Base-by-base conservation (phyloP, 2,888 invertebrate genomes). In the Andricus curvator region DNA sequence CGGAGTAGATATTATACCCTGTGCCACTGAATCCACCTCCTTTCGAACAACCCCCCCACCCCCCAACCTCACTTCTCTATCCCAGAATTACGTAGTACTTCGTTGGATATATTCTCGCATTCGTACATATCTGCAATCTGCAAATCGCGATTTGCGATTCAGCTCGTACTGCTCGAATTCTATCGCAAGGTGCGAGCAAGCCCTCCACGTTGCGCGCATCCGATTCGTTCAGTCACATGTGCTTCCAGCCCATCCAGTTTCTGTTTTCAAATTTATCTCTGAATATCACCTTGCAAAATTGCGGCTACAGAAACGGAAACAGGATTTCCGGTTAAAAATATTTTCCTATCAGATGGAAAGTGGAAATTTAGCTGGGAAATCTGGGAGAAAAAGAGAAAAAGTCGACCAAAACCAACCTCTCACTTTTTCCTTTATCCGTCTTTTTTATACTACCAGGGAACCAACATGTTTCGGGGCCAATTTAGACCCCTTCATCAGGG, bases 1-100 rank as follows among this genome's bases (percentile, higher is more conserved):
- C 85, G 84, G 85, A 83, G 86, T 85, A 86, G 90, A 90, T 90
- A 90, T 90, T 89, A n/a, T n/a, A 90, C 88, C 86, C 86, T 85
- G 79, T 80, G 82, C 80, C 81, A 79, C 74, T 78, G 82, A 81
- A 68, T 78, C 80, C 84, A 84, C 86, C 85, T 84, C 84, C 86
- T 82, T 62, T 80, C 82, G 84, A 85, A 86, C 82, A 82, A 84
- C 83, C 82, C 79, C 80, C 80, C 80, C 81, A 65, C 77, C 82
- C 79, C 80, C 80, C 80, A 81, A 65, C 77, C 81, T 81, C 79
- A 44, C 77, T 68, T 82, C 81, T 78, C 79, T 82, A 84, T 83
- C 77, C 83, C 78, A 82, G 81, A 84, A 84, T 86, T 80, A 79
- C 79, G 79, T 79, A 65, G 11, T 67, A 82, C 67, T 78, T 80